Percentiles rank a stretch among this genome's conserved stretches.
These are phyloP conservation scores for Antheraea mylitta DNA, from an alignment of 1,140 invertebrate genomes.

Conservation along the genomic window DNA sequence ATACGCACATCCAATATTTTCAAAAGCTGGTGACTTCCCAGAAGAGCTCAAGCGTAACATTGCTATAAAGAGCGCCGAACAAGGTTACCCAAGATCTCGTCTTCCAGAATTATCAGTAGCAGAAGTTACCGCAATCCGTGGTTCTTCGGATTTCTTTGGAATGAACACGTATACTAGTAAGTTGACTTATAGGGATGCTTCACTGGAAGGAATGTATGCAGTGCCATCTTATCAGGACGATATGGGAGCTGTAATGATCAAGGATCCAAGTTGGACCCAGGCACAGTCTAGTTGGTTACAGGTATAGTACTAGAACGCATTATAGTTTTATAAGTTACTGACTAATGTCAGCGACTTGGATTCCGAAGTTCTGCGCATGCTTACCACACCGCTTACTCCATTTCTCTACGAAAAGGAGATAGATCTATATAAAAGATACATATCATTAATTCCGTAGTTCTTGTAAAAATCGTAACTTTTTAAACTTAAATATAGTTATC, in stretches of 20 bases:
- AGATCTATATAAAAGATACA: too few relatives aligned
- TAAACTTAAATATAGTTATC: too few relatives aligned
- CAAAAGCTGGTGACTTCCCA: constrained; percentile 82
- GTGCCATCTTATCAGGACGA: constrained; percentile 78
- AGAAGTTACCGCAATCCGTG: constrained; percentile 80
- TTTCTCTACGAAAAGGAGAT: too few relatives aligned
- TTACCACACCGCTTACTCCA: too few relatives aligned
- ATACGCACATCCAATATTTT: constrained; percentile 83
- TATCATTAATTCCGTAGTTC: too few relatives aligned
- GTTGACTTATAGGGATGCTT: constrained; percentile 61
- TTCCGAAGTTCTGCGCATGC: too few relatives aligned
- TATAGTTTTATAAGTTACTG: too few relatives aligned
- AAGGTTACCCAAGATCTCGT: constrained; percentile 79
- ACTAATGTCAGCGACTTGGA: too few relatives aligned
- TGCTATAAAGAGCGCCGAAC: constrained; percentile 76
- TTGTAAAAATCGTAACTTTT: too few relatives aligned
- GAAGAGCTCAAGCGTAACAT: constrained; percentile 80
- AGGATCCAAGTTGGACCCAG: constrained; percentile 71
- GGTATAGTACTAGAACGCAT: constrained; percentile 38
- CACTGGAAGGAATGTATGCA: constrained; percentile 58
- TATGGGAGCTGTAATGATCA: constrained; percentile 62
- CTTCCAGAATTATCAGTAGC: constrained; percentile 79
- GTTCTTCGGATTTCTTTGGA: constrained; percentile 82
- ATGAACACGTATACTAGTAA: constrained; percentile 81
- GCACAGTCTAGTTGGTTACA: constrained; percentile 77